phyloP scores from a whole-genome alignment of 2,888 invertebrate species.

The Anthoptus insignis region DNA sequence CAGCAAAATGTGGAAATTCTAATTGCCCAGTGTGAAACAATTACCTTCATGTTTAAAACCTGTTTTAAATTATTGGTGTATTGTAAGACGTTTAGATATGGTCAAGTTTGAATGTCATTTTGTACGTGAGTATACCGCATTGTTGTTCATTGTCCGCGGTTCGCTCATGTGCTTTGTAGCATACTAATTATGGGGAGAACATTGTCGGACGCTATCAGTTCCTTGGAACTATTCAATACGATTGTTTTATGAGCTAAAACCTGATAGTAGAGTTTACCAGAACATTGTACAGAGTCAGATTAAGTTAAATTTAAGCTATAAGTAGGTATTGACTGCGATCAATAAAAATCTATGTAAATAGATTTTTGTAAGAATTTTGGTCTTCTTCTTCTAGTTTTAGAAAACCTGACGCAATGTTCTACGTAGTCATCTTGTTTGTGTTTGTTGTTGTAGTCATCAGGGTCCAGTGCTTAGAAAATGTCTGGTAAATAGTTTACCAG shows the following conservation, averaged over 20 bases:
- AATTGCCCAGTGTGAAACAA: conserved; percentile 51
- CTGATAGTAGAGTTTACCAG: conserved; percentile 11
- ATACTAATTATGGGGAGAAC: conserved; percentile 67
- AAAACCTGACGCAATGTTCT: no score
- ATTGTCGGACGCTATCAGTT: conserved; percentile 70
- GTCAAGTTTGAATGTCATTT: conserved; percentile 77
- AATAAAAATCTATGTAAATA: no score
- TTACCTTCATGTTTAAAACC: conserved; percentile 55
- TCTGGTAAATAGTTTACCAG: no score
- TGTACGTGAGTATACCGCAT: conserved; percentile 50
- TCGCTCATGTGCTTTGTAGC: conserved; percentile 52
- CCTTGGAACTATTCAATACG: conserved; percentile 52
- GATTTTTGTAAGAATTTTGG: no score
- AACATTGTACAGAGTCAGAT: no score
- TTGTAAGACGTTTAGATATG: conserved; percentile 73
- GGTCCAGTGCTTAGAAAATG: no score
- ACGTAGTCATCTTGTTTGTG: no score
- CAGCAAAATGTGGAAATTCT: conserved; percentile 62
- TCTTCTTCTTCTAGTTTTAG: no score
- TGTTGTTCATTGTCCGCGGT: conserved; percentile 53
- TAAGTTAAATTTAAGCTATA: no score
- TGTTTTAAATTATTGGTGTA: conserved; percentile 61
- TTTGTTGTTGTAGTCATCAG: no score
- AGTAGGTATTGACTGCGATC: no score
- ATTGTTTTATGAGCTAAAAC: conserved; percentile 19